A percentile compares a stretch with the other conserved stretches of the same genome.
Conservation (phyloP, 37 sponge, comb jelly and placozoan genomes). For the Spongia lamella region DNA sequence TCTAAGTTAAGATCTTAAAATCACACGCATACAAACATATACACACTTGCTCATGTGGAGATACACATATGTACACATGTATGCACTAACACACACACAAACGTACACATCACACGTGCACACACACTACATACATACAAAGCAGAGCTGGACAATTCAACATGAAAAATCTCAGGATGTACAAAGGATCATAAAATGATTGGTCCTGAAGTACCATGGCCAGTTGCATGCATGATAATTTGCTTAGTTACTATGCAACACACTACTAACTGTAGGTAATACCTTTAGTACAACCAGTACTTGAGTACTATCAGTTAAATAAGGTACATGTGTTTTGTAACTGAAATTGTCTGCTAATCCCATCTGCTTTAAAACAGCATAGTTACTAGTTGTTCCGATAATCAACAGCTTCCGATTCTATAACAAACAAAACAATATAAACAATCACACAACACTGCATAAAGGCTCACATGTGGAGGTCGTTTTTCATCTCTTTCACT, state of each 20-base stretch:
- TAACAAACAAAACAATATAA: too few species aligned
- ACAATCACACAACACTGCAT: too few species aligned
- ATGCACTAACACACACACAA: slow-evolving; percentile 29
- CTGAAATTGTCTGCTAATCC: slow-evolving; percentile 60
- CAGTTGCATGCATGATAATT: too few species aligned
- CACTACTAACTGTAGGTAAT: too few species aligned
- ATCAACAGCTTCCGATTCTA: slow-evolving; percentile 63
- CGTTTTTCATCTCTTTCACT: slow-evolving; percentile 54
- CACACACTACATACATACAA: slow-evolving; percentile 28
- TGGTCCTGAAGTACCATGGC: too few species aligned
- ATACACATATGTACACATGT: slow-evolving; percentile 1
- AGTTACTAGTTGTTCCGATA: slow-evolving; percentile 73
- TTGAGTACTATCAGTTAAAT: slow-evolving; percentile 48
- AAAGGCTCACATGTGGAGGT: slow-evolving; percentile 77
- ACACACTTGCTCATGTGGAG: slow-evolving; percentile 14
- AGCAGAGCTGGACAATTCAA: too few species aligned
- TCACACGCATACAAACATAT: slow-evolving; percentile 2
- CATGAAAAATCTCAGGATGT: too few species aligned
- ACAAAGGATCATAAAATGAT: too few species aligned
- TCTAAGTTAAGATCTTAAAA: neutral
- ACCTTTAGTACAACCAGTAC: slow-evolving; percentile 56
- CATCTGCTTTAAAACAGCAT: slow-evolving; percentile 42
- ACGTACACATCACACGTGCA: too few species aligned
- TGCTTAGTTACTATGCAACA: too few species aligned
- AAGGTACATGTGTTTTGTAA: slow-evolving; percentile 42